A percentile compares a stretch with the other conserved stretches of the same genome.
phyloP scores from a whole-genome alignment of 2,888 invertebrate species.

The Anticlea derivata region DNA sequence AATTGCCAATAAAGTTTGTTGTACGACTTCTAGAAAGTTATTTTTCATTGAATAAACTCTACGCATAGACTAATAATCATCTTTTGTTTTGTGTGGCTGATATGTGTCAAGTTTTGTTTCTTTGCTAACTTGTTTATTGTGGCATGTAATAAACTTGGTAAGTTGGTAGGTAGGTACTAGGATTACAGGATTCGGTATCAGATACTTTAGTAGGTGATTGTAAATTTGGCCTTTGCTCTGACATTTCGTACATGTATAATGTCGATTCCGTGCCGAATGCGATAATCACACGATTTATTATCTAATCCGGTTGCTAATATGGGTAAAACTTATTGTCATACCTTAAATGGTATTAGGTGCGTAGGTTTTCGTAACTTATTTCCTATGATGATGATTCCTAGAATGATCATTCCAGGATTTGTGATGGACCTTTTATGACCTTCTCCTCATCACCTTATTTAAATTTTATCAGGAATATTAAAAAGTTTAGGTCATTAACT shows the following conservation, averaged over 20 bases:
- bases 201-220: constrained; percentile 26
- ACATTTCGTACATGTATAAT: constrained; percentile 70
- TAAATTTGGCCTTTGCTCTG: constrained; percentile 62
- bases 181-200: constrained; percentile 7
- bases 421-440: no score
- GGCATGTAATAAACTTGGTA: neutral
- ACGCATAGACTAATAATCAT: no score
- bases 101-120: no score
- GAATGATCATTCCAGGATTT: neutral
- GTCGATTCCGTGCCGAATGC: constrained; percentile 69
- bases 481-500: no score
- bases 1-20: no score
- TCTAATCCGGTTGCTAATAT: constrained; percentile 36
- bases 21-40: no score
- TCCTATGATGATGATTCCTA: neutral
- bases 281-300: constrained; percentile 30
- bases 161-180: neutral
- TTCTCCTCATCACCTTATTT: neutral
- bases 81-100: no score
- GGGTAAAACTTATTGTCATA: constrained; percentile 25
- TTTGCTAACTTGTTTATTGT: neutral
- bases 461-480: no score
- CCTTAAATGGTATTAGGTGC: constrained; percentile 12
- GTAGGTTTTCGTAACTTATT: constrained; percentile 15
- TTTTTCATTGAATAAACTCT: no score